A percentile compares a stretch with the other conserved stretches of the same genome.
Conservation (phyloP, 1,140 invertebrate genomes). For the Euglossa dilemma region DNA sequence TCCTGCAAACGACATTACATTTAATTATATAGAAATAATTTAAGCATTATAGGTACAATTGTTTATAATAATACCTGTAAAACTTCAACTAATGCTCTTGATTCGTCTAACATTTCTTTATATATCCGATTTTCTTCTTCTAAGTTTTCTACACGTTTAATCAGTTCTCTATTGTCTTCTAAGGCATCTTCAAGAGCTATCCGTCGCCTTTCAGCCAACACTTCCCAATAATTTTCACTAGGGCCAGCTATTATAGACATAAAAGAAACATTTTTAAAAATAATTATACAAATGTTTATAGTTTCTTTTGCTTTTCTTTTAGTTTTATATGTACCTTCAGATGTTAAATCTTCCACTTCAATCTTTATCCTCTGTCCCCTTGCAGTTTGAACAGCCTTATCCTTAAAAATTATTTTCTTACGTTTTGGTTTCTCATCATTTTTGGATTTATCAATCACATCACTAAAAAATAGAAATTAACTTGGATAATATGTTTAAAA, state of each 20-base stretch:
- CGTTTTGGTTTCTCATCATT: slow-evolving; percentile 58
- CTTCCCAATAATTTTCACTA: slow-evolving; percentile 87
- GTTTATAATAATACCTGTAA: slow-evolving; percentile 83
- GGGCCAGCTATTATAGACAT: slow-evolving; percentile 78
- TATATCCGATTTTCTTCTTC: slow-evolving; percentile 85
- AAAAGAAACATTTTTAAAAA: slow-evolving; percentile 6
- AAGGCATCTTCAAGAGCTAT: slow-evolving; percentile 86
- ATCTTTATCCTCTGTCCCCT: slow-evolving; percentile 81
- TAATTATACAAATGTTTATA: neutral
- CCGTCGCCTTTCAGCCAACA: slow-evolving; percentile 85
- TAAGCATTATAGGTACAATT: neutral
- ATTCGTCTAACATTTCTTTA: slow-evolving; percentile 87
- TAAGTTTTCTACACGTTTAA: slow-evolving; percentile 81
- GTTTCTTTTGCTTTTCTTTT: neutral
- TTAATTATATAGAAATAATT: slow-evolving; percentile 21
- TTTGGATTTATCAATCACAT: slow-evolving; percentile 65
- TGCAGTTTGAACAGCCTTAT: slow-evolving; percentile 83
- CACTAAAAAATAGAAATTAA: slow-evolving; percentile 57
- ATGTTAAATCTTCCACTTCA: slow-evolving; percentile 85
- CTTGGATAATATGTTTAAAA: neutral
- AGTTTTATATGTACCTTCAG: slow-evolving; percentile 75
- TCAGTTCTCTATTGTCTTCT: slow-evolving; percentile 84
- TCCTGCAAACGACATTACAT: slow-evolving; percentile 68
- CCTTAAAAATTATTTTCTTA: slow-evolving; percentile 76
- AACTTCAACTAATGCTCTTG: slow-evolving; percentile 86